Percentiles rank a stretch among this genome's conserved stretches.
Evolutionary conservation across 2,888 invertebrate species (phyloP).

Genomic region (Poecilus cupreus): DNA sequence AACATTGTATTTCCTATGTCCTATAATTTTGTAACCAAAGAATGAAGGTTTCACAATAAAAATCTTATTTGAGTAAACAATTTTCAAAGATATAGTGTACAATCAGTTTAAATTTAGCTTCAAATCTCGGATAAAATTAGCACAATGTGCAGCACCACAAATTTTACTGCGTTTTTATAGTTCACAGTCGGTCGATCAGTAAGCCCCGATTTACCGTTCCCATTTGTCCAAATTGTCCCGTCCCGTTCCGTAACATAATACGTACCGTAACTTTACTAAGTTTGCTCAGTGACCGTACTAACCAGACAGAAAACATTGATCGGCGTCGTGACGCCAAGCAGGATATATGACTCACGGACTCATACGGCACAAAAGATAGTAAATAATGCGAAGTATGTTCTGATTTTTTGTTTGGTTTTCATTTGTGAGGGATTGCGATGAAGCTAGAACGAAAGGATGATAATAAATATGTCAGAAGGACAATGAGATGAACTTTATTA

Average conservation of each 20-base stretch:
- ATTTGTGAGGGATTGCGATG: no score
- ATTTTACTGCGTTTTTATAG: background rate
- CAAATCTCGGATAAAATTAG: background rate
- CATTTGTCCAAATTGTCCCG: background rate
- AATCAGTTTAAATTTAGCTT: no score
- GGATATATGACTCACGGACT: background rate
- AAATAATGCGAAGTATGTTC: slow-evolving; percentile 15
- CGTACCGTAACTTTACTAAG: background rate
- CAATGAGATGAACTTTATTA: background rate
- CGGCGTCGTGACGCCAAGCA: background rate
- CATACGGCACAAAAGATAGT: slow-evolving; percentile 5
- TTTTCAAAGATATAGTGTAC: no score
- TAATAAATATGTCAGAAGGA: background rate
- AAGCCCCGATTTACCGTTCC: background rate
- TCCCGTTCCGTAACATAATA: background rate
- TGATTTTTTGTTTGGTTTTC: background rate
- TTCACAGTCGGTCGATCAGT: background rate
- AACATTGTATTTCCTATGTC: no score
- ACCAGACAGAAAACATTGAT: slow-evolving; percentile 7
- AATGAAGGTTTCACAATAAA: no score
- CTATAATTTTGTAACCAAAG: no score
- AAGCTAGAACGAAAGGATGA: background rate
- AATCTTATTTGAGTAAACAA: no score
- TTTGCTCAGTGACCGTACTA: background rate
- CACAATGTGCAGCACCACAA: background rate